These are phyloP conservation scores for Poecile montanus DNA, from an alignment of 2,797 vertebrate species.

Conservation along the genomic window DNA sequence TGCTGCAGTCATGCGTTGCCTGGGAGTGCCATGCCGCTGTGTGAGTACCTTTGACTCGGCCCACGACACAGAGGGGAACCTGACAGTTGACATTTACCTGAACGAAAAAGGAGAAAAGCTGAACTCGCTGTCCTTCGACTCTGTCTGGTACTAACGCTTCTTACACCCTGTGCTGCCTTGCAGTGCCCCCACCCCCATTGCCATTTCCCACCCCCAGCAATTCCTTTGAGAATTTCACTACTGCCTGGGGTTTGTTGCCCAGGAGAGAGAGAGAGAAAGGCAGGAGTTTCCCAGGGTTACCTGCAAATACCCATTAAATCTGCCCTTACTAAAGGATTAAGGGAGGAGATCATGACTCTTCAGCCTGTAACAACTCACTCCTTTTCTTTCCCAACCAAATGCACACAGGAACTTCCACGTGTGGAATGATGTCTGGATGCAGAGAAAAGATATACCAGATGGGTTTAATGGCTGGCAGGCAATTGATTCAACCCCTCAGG, in stretches of 20 bases:
- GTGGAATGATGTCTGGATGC: conserved; percentile 77
- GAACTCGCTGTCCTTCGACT: conserved; percentile 6
- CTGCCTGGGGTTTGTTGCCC: neutral
- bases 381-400: neutral
- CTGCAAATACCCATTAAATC: neutral
- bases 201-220: neutral
- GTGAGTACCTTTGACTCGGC: conserved; percentile 69
- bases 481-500: conserved; percentile 74
- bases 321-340: neutral
- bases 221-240: neutral
- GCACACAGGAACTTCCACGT: conserved; percentile 73
- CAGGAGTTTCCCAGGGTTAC: neutral
- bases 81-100: conserved; percentile 67
- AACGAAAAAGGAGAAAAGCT: conserved; percentile 54
- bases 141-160: conserved; percentile 67
- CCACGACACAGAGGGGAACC: conserved; percentile 71
- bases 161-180: accelerated
- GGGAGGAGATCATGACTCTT: neutral
- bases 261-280: neutral
- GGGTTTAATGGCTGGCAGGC: conserved; percentile 74
- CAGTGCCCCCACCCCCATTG: too few relatives aligned
- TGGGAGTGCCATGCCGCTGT: conserved; percentile 67
- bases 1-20: conserved; percentile 71
- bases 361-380: neutral
- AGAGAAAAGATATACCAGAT: conserved; percentile 48